Evolutionary conservation across 2,888 invertebrate genomes (phyloP), one percentile per base, ranked within the genome.

Genomic region (Pachymerium ferrugineum): DNA sequence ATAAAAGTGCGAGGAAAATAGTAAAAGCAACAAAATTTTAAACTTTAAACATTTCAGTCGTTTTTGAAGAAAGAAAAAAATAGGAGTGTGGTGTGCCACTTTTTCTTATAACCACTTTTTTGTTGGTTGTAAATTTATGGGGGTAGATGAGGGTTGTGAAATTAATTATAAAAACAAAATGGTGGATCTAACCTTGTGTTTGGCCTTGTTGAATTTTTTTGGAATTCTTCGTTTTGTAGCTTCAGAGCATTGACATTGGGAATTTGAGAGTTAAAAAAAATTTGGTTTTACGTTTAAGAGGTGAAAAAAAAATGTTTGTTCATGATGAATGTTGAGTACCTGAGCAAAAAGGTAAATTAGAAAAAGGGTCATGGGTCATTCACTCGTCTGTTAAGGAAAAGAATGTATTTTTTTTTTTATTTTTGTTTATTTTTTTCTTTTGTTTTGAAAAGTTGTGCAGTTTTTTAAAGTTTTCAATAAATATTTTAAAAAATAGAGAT

Each of bases 271-370:
- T 1, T 1, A 25, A 62, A 62, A 62, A 62, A 62, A 25, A 25
- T 28, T 62, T 62, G 62, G 62, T 62, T 62, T 62, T 62, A 62
- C 28, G 62, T 62, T 62, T 22, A 25, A 62, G 62, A 28, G 25
- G 62, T 62, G 28, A 62, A 38, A 38, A 38, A 38, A 62, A 62
- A 62, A 62, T 62, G 62, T 62, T 62, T 62, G 62, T 62, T 62
- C 47, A 28, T 62, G 62, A 8, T 62, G 62, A 62, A 62, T 62
- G 62, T n/a, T 62, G 62, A 62, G 62, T 62, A 25, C 28, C 12
- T 62, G 1, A 1, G 54, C 6, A 54, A 62, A 62, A 62, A 25
- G 28, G 6, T 22, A 25, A 3, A 3, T 38, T 38, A 38, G 16
- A n/a, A 38, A 38, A 38, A 38, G 38, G 38, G 38, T 62, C 8